Evolutionary conservation across 2,888 invertebrate species (phyloP), one percentile per base, ranked within the genome.

Genomic region (Diarsia brunnea): DNA sequence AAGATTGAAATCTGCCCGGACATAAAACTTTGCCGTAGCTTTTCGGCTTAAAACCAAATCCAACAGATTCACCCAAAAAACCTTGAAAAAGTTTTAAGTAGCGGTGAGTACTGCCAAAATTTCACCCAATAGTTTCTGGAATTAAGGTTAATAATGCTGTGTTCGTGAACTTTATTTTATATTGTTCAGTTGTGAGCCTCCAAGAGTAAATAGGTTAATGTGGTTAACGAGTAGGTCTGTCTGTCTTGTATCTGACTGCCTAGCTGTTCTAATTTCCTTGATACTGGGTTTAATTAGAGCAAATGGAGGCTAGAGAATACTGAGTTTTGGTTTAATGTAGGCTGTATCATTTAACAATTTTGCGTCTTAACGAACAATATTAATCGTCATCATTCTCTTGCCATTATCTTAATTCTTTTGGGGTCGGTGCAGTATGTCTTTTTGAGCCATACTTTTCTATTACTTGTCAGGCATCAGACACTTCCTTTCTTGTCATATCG

Each of bases 191-290:
- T 58, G 51, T 19, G 55, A 49, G 79, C 69, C 69, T 61, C 51
- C 69, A 73, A 38, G 14, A 69, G 49, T 69, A 67, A 79, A 75
- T 81, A 68, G 81, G 81, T 70, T 81, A 79, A 81, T 81, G 67
- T 70, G 21, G 38, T 84, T 81, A 68, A 21, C 51, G 45, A 16
- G 14, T 31, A 68, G 24, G 47, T 58, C 47, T 75, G 58, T 79
- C 67, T 79, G 47, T 58, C 58, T 69, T 43, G 69, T 31, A 63
- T 27, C 61, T 19, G 65, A 72, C 67, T 53, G 67, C 12, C 43
- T 80, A n/a, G 66, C 12, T 75, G 69, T n/a, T 67, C 66, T 64
- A 70, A 79, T 79, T 81, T 69, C 65, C 79, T 66, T 66, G 27
- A 66, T 45, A 51, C 73, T 61, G 16, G 65, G 55, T 47, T 74